Conservation (phyloP, 2,113 vertebrate genomes). For the Otolemur garnettii region DNA sequence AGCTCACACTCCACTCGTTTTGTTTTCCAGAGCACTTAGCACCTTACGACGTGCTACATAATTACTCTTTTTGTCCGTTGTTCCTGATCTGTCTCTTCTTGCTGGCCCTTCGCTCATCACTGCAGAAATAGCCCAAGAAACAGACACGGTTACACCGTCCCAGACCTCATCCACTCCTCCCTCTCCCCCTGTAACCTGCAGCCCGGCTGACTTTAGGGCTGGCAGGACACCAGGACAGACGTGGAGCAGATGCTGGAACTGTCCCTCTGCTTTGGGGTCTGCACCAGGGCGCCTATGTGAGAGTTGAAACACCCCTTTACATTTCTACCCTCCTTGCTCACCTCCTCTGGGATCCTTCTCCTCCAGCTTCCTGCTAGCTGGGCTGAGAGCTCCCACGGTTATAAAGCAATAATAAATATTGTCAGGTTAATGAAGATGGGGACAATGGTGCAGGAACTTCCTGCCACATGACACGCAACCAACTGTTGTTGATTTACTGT, state of each 20-base stretch:
- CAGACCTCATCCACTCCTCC: not conserved
- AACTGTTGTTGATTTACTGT: slow-evolving; percentile 88
- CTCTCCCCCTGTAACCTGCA: fast-evolving
- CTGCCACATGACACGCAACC: slow-evolving; percentile 86
- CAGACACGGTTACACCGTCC: not conserved
- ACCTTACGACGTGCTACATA: fast-evolving
- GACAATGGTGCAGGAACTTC: slow-evolving; percentile 58
- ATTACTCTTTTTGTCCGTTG: too few species aligned
- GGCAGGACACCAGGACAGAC: not conserved
- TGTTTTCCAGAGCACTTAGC: not conserved
- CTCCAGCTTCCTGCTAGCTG: slow-evolving; percentile 74
- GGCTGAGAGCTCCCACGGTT: not conserved
- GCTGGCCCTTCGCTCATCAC: not conserved
- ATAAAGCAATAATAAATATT: not conserved
- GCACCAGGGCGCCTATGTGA: not conserved
- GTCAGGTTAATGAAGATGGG: not conserved
- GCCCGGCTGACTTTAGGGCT: not conserved
- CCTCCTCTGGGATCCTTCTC: slow-evolving; percentile 46
- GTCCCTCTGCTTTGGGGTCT: not conserved
- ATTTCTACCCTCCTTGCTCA: not conserved
- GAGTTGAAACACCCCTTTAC: not conserved
- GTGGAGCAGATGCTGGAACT: fast-evolving
- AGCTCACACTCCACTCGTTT: not conserved
- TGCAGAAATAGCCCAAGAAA: fast-evolving
- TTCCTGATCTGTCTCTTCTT: not conserved